A percentile compares a stretch with the other conserved stretches of the same genome.
Conservation (phyloP, 2,113 vertebrate species). For the Zeus faber region DNA sequence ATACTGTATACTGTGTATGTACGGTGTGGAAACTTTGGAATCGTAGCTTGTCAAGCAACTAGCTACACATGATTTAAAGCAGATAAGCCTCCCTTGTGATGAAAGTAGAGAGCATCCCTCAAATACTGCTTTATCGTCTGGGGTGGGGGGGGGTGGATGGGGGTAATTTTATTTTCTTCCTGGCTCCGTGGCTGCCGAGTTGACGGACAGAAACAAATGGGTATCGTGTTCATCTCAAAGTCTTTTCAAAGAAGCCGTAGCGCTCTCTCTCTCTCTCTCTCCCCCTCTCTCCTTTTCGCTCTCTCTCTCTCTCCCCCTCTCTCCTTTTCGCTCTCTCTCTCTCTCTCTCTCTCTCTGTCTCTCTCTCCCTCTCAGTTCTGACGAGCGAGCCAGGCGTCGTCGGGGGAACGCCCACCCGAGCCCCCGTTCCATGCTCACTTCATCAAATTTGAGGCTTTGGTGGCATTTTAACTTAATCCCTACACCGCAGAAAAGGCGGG, state of each 20-base stretch:
- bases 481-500: too few relatives aligned
- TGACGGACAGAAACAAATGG: constrained; percentile 74
- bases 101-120: background rate
- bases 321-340: too few relatives aligned
- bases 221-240: constrained; percentile 57
- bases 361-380: constrained; percentile 20
- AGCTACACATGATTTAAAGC: too few relatives aligned
- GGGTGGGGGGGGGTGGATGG: background rate
- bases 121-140: background rate
- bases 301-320: too few relatives aligned
- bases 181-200: constrained; percentile 11
- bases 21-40: too few relatives aligned
- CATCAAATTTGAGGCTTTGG: constrained; percentile 38
- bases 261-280: too few relatives aligned
- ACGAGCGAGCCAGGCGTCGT: constrained; percentile 35
- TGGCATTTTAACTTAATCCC: constrained; percentile 48
- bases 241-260: constrained; percentile 34
- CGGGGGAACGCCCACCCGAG: too few relatives aligned
- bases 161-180: constrained; percentile 24
- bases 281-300: too few relatives aligned
- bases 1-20: too few relatives aligned
- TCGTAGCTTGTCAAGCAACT: too few relatives aligned
- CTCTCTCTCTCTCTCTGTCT: constrained; percentile 32
- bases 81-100: too few relatives aligned
- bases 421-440: too few relatives aligned